Conservation (phyloP, 2,113 vertebrate genomes). For the Gavialis gangeticus region DNA sequence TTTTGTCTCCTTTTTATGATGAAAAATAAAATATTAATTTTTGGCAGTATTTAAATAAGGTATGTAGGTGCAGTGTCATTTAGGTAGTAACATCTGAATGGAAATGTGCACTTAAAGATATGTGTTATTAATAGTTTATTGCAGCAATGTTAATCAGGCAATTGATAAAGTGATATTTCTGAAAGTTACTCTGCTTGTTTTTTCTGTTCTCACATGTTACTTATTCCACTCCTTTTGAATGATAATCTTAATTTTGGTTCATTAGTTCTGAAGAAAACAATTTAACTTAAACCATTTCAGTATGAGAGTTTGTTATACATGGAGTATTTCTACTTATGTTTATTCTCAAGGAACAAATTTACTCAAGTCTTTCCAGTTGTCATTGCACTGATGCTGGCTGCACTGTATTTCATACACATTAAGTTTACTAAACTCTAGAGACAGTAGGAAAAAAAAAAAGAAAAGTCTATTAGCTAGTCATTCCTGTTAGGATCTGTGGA, state of each 20-base stretch:
- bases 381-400: neutral
- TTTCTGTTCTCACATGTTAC: neutral
- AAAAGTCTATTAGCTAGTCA: neutral
- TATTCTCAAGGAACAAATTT: neutral
- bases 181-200: neutral
- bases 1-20: neutral
- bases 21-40: neutral
- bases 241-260: neutral
- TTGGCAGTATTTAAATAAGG: neutral
- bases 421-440: neutral
- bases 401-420: accelerated
- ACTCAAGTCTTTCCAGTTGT: neutral
- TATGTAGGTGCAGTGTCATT: accelerated
- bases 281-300: neutral
- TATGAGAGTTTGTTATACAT: neutral
- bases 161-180: neutral
- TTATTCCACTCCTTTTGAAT: neutral
- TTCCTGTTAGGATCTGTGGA: neutral
- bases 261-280: neutral
- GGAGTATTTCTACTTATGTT: neutral
- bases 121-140: accelerated
- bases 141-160: neutral
- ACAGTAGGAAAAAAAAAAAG: neutral
- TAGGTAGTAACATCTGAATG: neutral
- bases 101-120: neutral